A percentile compares a stretch with the other conserved stretches of the same genome.
Conservation (phyloP, 2,888 invertebrate genomes). For the Ariolimax columbianus region DNA sequence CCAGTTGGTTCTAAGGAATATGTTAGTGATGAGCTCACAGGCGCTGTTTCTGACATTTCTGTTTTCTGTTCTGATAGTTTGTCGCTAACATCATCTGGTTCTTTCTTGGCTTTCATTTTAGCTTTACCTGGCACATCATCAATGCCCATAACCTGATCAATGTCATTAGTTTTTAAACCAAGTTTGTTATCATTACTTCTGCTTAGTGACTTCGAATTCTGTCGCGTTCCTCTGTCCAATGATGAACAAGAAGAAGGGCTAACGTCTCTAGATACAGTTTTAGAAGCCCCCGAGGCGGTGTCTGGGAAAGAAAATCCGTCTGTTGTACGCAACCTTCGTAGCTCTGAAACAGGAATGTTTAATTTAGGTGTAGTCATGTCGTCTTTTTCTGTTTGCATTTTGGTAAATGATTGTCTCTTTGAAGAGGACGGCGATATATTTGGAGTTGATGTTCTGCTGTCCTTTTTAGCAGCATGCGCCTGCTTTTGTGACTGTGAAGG, state of each 20-base stretch:
- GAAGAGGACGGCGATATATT: constrained; percentile 27
- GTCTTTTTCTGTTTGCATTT: constrained; percentile 10
- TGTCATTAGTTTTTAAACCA: not conserved
- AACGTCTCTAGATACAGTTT: constrained; percentile 30
- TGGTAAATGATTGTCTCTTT: not conserved
- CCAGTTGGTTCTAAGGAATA: not conserved
- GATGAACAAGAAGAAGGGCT: constrained; percentile 43
- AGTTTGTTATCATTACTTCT: not conserved
- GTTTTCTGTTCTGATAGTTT: not conserved
- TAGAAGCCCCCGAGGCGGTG: not conserved
- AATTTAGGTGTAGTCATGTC: not conserved
- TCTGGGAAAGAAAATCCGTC: constrained; percentile 43
- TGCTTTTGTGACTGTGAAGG: not conserved
- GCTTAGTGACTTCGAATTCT: not conserved
- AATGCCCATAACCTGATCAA: not conserved
- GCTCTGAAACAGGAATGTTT: constrained; percentile 17
- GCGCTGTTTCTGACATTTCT: not conserved
- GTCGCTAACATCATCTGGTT: not conserved
- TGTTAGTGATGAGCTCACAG: not conserved
- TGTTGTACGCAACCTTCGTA: constrained; percentile 42
- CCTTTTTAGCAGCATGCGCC: not conserved
- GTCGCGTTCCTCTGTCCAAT: constrained; percentile 18
- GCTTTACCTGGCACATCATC: too few relatives aligned
- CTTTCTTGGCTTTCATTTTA: constrained; percentile 8
- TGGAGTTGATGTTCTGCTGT: constrained; percentile 32